Conservation (phyloP, 37 sponge, comb jelly and placozoan genomes). For the Bolinopsis microptera region DNA sequence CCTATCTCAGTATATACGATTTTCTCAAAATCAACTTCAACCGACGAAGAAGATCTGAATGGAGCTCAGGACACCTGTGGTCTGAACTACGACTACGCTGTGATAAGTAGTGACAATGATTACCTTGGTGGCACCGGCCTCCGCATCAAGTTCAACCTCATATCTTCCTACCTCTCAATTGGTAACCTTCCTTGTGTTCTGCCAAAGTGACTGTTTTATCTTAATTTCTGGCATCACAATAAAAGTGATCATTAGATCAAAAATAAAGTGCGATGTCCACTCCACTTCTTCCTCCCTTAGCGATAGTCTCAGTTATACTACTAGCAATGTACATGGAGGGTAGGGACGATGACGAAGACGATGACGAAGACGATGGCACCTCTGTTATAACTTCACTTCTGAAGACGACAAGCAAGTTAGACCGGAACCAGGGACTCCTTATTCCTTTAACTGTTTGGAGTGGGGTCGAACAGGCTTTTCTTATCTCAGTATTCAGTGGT, state of each 20-base stretch:
- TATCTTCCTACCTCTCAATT: slow-evolving; percentile 14
- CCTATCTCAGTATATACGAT: too few relatives aligned
- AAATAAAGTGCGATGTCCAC: too few relatives aligned
- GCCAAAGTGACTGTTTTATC: too few relatives aligned
- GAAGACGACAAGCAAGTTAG: not conserved
- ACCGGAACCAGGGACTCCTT: not conserved
- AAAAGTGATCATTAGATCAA: too few relatives aligned
- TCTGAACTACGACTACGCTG: not conserved
- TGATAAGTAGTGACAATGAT: not conserved
- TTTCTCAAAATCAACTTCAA: too few relatives aligned
- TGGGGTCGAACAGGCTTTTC: not conserved
- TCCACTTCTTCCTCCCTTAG: too few relatives aligned
- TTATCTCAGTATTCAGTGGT: not conserved
- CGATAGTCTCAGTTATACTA: not conserved
- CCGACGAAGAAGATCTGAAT: too few relatives aligned
- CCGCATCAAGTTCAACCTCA: not conserved
- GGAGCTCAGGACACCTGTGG: too few relatives aligned
- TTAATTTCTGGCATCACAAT: too few relatives aligned
- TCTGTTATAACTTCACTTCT: not conserved
- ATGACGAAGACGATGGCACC: not conserved
- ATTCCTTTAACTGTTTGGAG: slow-evolving; percentile 18
- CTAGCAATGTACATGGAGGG: slow-evolving; percentile 3
- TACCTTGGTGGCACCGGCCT: not conserved
- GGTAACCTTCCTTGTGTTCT: not conserved
- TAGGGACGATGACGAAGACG: not conserved